Evolutionary conservation across 2,113 vertebrate genomes (phyloP), one percentile per base, ranked within the genome.

Genomic region (Mixornis gularis): DNA sequence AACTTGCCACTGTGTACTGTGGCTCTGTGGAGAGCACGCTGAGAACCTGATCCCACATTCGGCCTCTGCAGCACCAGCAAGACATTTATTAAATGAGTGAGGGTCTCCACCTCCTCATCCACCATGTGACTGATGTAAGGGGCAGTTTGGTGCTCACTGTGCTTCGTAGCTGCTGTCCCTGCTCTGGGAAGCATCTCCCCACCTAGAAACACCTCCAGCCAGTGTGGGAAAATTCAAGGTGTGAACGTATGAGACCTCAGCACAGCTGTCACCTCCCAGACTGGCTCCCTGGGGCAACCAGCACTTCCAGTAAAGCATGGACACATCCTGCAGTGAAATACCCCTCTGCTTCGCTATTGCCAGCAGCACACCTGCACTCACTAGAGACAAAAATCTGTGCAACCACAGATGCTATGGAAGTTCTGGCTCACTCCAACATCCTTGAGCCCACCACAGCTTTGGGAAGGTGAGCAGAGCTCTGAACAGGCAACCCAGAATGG

Each of bases 21-120:
- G 68, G 43, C 43, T 38, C 27, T 53, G 48, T 48, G 30, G 27
- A 4, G 15, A 32, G 38, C 1, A 0, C 8, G 21, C 13, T 0
- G 0, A 79, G n/a, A 60, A 41, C 30, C 71, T 36, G 44, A 68
- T 59, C 22, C 48, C 3, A 3, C 22, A 49, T 32, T 40, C 0
- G 0, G 65, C 12, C 55, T 73, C 71, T 59, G 60, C 5, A 6
- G 68, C 41, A 76, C 29, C 13, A 62, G 30, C 43, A 87, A 72
- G 89, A 11, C 53, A 55, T 55, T 87, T n/a, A 72, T 7, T n/a
- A 64, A 80, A 55, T 10, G 3, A 64, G 14, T 0, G 4, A 80
- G 43, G 52, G 24, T 65, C 43, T 40, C 27, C n/a, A 62, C 12
- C 41, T 73, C 46, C 46, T 70, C 52, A 58, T 26, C 8, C 26